Evolutionary conservation across 1,140 invertebrate species (phyloP), one percentile per base, ranked within the genome.

Genomic region (Trissolcus basalis): DNA sequence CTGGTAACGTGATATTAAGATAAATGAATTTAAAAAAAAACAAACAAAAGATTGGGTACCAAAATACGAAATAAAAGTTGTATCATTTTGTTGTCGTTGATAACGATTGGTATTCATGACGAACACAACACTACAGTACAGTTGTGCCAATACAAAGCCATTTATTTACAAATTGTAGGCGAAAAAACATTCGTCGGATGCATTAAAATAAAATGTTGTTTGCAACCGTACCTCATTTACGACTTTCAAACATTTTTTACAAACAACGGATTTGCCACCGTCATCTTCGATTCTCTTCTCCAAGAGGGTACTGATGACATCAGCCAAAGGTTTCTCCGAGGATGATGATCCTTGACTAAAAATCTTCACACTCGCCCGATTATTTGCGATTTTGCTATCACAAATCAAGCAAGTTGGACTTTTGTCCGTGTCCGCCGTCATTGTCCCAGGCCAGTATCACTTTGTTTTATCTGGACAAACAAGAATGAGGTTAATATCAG

Each of bases 221-320:
- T n/a, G n/a, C n/a, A n/a, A 15, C 1, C 44, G 51, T 75, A 88
- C 87, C 83, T 88, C 91, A 71, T 90, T 89, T 50, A 91, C 87
- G 27, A 91, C 79, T 83, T 91, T 91, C 73, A 86, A 92, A 79
- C 92, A 93, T 75, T 92, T 92, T 83, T 91, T 92, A 81, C 92
- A 93, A 13, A 92, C 82, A 49, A 84, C 80, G 14, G 90, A 90
- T 79, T 91, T 90, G 1, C 87, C 86, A 61, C 82, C 82, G 5
- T 90, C 82, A 74, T 89, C 83, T 33, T 80, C 87, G 4, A 92
- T 75, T 56, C 89, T 83, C 48, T 82, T 85, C 33, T 89, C 86
- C 36, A 92, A 79, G n/a, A 91, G 80, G 39, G 84, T 78, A 49
- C 84, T 86, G 75, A 93, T 87, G 7, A 87, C 82, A 59, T 85